Evolutionary conservation across 37 sponge, comb jelly and placozoan species (phyloP).

Genomic region (Chondrilla cf. caribensis): DNA sequence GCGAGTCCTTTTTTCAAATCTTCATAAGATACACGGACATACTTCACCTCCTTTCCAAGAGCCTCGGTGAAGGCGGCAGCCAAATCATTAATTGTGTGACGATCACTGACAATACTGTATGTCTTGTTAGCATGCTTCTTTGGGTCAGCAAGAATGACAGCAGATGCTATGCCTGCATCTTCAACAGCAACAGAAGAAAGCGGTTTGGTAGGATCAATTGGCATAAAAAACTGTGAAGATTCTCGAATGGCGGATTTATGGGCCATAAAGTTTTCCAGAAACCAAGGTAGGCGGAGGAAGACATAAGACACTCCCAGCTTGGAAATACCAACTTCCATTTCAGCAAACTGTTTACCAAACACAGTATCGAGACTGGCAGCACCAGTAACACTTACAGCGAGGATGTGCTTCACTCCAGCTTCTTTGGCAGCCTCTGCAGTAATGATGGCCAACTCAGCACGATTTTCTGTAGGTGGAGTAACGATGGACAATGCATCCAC

Average conservation of each 20-base stretch:
- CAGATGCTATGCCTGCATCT: conserved; percentile 51
- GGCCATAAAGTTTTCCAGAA: conserved; percentile 41
- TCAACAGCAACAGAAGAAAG: conserved; percentile 22
- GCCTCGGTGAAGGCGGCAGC: conserved; percentile 25
- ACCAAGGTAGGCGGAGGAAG: conserved; percentile 58
- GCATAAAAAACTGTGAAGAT: background rate
- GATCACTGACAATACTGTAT: conserved; percentile 45
- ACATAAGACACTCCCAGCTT: conserved; percentile 43
- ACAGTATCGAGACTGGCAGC: conserved; percentile 35
- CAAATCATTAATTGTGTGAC: conserved; percentile 34
- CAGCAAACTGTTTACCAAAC: conserved; percentile 28
- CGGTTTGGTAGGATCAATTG: conserved; percentile 36
- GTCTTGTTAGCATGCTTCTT: conserved; percentile 29
- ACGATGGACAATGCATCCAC: conserved; percentile 63
- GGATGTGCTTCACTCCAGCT: conserved; percentile 51
- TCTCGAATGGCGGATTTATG: conserved; percentile 33
- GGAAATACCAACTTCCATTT: conserved; percentile 28
- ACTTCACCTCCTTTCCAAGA: conserved; percentile 39
- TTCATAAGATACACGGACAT: conserved; percentile 35
- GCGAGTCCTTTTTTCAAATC: conserved; percentile 22
- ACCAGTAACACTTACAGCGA: conserved; percentile 25
- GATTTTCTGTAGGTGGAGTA: conserved; percentile 39
- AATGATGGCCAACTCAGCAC: conserved; percentile 34
- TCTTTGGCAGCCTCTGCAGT: conserved; percentile 53
- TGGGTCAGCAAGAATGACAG: conserved; percentile 40